phyloP scores from a whole-genome alignment of 2,888 invertebrate genomes.

The Tenthredo amoena region DNA sequence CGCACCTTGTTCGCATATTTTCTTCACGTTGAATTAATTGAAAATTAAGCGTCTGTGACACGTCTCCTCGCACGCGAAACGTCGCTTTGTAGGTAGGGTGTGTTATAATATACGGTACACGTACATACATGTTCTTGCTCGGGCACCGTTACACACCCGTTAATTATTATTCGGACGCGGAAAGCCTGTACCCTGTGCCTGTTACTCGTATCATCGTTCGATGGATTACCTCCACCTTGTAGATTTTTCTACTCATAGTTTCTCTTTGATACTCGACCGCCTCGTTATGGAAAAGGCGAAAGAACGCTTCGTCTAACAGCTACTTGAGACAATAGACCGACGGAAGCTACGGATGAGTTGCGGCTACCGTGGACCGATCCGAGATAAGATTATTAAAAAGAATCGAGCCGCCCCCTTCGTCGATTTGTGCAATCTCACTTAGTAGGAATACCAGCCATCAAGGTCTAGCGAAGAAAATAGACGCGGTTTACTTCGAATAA shows the following conservation, averaged over 20 bases:
- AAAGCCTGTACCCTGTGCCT: neutral
- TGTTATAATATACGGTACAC: neutral
- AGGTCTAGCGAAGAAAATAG: neutral
- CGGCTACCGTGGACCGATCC: slow-evolving; percentile 52
- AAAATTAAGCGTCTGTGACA: slow-evolving; percentile 66
- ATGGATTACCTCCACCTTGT: neutral
- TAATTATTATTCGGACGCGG: slow-evolving; percentile 33
- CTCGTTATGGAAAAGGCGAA: slow-evolving; percentile 51
- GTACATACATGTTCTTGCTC: neutral
- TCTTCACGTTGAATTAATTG: slow-evolving; percentile 69
- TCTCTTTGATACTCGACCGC: slow-evolving; percentile 50
- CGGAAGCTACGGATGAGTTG: slow-evolving; percentile 52
- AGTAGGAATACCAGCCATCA: neutral
- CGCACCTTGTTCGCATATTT: slow-evolving; percentile 69
- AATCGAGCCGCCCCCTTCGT: slow-evolving; percentile 23
- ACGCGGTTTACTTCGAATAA: neutral
- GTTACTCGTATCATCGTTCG: neutral
- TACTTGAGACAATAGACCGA: slow-evolving; percentile 54
- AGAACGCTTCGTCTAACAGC: slow-evolving; percentile 31
- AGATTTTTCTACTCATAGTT: neutral
- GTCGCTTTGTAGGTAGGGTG: neutral
- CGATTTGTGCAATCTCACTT: slow-evolving; percentile 51
- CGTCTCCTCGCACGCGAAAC: slow-evolving; percentile 53
- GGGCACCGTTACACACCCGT: slow-evolving; percentile 11
- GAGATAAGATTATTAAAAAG: slow-evolving; percentile 53